These are phyloP conservation scores for Microcebus ravelobensis DNA, from an alignment of 2,113 vertebrate genomes.

Conservation along the genomic window DNA sequence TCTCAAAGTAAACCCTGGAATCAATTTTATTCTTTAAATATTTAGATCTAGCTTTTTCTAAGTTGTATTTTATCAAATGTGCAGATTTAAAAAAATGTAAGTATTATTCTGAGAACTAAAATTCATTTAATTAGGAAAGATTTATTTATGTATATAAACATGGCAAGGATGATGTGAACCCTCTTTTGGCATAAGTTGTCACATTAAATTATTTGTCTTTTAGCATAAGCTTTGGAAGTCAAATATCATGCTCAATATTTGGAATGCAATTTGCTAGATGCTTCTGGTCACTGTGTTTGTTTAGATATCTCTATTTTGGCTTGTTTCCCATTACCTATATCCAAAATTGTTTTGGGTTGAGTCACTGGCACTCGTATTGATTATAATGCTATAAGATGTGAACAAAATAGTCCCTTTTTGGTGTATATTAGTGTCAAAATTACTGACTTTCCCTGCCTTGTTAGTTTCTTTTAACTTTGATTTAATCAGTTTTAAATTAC, in stretches of 20 bases:
- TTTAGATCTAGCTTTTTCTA: not conserved
- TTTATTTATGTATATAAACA: not conserved
- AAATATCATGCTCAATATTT: not conserved
- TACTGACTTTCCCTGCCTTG: not conserved
- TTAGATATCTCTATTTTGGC: conserved; percentile 55
- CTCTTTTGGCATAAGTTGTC: not conserved
- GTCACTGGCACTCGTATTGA: not conserved
- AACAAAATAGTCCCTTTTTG: not conserved
- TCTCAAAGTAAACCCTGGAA: not conserved
- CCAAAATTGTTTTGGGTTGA: conserved; percentile 40
- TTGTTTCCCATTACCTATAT: conserved; percentile 60
- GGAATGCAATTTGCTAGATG: not conserved
- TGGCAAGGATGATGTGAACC: not conserved
- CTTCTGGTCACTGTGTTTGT: conserved; percentile 26
- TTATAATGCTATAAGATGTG: not conserved
- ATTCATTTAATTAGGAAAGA: not conserved
- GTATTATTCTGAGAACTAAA: not conserved
- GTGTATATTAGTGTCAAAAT: not conserved
- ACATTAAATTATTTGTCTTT: not conserved
- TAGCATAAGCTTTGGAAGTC: conserved; percentile 8
- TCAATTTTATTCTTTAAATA: conserved; percentile 13
- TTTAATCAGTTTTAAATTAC: conserved; percentile 78
- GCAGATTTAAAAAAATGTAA: not conserved
- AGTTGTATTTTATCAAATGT: not conserved
- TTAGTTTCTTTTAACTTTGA: conserved; percentile 28